Evolutionary conservation across 2,113 vertebrate genomes (phyloP), one percentile per base, ranked within the genome.

Genomic region (Melospiza georgiana): DNA sequence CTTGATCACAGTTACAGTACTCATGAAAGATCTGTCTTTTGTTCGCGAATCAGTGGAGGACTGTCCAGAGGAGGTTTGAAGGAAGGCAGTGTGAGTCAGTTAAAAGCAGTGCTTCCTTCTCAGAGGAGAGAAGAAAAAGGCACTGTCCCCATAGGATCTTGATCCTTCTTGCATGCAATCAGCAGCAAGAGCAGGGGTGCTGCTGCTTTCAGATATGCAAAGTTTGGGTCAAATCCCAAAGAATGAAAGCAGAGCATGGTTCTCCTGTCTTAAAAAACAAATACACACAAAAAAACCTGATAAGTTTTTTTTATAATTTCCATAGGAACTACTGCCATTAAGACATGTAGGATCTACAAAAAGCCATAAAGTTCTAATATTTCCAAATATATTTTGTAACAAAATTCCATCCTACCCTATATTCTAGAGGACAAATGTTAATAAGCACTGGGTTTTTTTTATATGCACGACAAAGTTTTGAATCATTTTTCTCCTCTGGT

Each of bases 31-130:
- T 57, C 9, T 69, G 9, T 43, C 44, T 86, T 91, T 77, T 66
- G 13, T 66, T 94, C 35, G 19, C 35, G 66, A 25, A 33, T 68
- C 89, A 84, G 6, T 74, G 66, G 51, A 39, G 12, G 79, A 72
- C 79, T 86, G 59, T 89, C 65, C 55, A 85, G 57, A 54, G 20
- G 51, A 88, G 71, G 57, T 91, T 84, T 95, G 73, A 63, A 78
- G 39, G 90, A 95, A 95, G 27, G 9, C 49, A 7, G 31, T 66
- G 23, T 15, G 63, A 89, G 63, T 30, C n/a, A 18, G 37, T 76
- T 87, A 74, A 95, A 92, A 96, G 84, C 13, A 59, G 9, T 15
- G 86, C 22, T 67, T 93, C 54, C 79, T 94, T 20, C 83, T 93
- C 69, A 59, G 90, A 94, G 93, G 71, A 75, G 18, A 79, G 69